Evolutionary conservation across 1,140 invertebrate genomes (phyloP).

Genomic region (Ptiloglossa arizonensis): DNA sequence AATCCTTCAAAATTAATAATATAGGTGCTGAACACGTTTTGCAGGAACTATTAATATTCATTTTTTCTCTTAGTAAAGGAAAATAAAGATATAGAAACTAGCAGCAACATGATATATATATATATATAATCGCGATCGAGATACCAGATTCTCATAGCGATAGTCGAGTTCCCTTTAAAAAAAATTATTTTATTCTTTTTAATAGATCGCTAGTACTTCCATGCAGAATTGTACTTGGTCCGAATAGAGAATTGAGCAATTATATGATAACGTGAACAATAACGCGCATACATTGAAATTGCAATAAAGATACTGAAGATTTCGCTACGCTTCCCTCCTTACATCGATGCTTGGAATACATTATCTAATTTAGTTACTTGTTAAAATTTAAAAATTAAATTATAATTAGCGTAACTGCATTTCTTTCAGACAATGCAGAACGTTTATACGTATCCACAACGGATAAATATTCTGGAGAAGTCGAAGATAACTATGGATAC

Average conservation of each 20-base stretch:
- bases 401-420: background rate
- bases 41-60: background rate
- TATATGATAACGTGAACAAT: background rate
- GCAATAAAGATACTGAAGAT: too few relatives aligned
- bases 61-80: background rate
- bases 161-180: background rate
- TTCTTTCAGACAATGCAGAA: background rate
- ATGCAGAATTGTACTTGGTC: background rate
- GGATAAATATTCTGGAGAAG: background rate
- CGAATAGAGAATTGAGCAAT: too few relatives aligned
- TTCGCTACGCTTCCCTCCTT: too few relatives aligned
- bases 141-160: background rate
- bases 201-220: too few relatives aligned
- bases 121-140: too few relatives aligned
- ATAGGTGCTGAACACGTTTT: too few relatives aligned
- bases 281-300: too few relatives aligned
- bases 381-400: background rate
- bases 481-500: background rate
- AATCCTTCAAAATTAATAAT: background rate
- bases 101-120: too few relatives aligned
- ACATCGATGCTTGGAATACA: background rate
- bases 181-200: background rate
- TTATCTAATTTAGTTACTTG: background rate
- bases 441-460: background rate
- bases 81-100: background rate